A percentile compares a stretch with the other conserved stretches of the same genome.
These are phyloP conservation scores for Egretta garzetta DNA, from an alignment of 2,113 vertebrate genomes.

Conservation along the genomic window DNA sequence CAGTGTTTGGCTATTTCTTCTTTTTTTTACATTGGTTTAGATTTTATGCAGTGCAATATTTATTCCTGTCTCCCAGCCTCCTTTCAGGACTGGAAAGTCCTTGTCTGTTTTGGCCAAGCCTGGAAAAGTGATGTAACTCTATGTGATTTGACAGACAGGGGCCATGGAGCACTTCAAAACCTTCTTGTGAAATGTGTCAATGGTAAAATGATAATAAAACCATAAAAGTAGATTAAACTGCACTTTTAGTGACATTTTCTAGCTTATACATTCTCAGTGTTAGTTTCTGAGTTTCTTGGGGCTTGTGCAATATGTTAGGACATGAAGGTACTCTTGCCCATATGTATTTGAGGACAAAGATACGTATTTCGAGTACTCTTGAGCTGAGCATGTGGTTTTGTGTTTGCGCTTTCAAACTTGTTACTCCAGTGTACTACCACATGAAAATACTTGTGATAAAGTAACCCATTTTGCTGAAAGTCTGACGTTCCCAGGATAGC, in stretches of 20 bases:
- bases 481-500: background rate
- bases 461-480: background rate
- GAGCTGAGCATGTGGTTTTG: background rate
- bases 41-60: background rate
- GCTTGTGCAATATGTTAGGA: background rate
- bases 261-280: background rate
- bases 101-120: background rate
- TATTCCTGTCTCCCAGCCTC: background rate
- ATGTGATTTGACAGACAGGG: background rate
- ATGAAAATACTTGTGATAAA: background rate
- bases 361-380: background rate
- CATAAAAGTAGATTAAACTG: background rate
- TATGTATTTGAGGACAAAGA: background rate
- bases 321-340: background rate
- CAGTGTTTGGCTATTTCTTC: background rate
- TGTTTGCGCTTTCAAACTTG: background rate
- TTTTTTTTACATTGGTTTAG: background rate
- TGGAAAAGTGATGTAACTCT: background rate
- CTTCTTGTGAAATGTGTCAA: background rate
- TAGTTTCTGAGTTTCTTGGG: background rate
- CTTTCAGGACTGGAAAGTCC: background rate
- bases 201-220: background rate
- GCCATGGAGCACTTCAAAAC: background rate
- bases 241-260: background rate
- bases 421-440: background rate